Evolutionary conservation across 2,113 vertebrate genomes (phyloP).

Genomic region (Bujurquina vittata): DNA sequence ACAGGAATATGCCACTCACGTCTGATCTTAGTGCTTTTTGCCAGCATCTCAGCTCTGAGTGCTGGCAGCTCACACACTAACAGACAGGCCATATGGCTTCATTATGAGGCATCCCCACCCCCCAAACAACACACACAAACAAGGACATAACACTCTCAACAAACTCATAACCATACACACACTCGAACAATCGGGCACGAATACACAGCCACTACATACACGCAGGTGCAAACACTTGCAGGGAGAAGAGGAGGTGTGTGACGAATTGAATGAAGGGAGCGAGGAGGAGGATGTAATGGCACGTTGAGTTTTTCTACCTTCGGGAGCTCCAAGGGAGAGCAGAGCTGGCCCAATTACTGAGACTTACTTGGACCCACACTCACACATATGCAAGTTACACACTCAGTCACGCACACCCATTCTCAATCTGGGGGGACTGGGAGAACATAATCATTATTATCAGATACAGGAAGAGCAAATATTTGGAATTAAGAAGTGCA

Average conservation of each 20-base stretch:
- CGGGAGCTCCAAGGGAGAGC: constrained; percentile 58
- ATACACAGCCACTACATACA: constrained; percentile 22
- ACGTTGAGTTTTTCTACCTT: constrained; percentile 62
- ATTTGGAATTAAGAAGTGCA: constrained; percentile 50
- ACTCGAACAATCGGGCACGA: neutral
- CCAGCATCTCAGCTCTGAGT: constrained; percentile 62
- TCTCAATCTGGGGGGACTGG: constrained; percentile 42
- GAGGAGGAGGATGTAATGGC: constrained; percentile 61
- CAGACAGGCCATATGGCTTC: constrained; percentile 80
- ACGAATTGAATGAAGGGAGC: constrained; percentile 67
- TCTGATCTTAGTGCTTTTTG: constrained; percentile 57
- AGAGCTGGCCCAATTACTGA: constrained; percentile 72
- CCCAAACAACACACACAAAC: constrained; percentile 27
- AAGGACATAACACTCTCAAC: constrained; percentile 4
- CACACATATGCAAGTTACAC: constrained; percentile 32
- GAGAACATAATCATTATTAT: constrained; percentile 50
- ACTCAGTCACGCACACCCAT: constrained; percentile 49
- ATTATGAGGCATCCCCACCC: constrained; percentile 61
- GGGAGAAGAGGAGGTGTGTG: constrained; percentile 58
- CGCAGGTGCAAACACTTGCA: constrained; percentile 59
- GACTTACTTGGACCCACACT: constrained; percentile 51
- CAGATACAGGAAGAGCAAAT: constrained; percentile 49
- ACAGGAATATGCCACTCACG: constrained; percentile 72
- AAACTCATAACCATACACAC: constrained; percentile 16
- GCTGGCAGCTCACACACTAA: constrained; percentile 70